Base-by-base conservation (phyloP, 2,888 invertebrate genomes). In the Bugula neritina region DNA sequence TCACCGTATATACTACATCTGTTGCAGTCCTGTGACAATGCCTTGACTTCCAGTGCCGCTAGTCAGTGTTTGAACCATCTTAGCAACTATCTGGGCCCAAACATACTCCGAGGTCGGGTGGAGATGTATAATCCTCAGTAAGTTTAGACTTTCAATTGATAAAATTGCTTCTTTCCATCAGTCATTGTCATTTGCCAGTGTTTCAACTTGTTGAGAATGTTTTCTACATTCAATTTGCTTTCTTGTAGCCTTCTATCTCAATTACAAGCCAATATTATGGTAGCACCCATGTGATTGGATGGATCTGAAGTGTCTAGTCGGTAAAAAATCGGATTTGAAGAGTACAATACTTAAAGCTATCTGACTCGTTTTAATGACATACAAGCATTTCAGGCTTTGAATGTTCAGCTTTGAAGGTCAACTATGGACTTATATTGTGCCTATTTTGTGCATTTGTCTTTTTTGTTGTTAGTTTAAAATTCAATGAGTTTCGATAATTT, bases 81-180 rank as follows among this genome's bases (percentile, higher is more conserved):
- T 35, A 81, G 84, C 54, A 76, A 80, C n/a, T 80, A 85, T 72
- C 77, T 87, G 5, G 87, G 87, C 1, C 85, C 86, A 2, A 84
- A 82, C 71, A 87, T 87, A 73, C 78, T 87, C 27, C 77, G 85
- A 71, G 86, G 86, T 1, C 79, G 87, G 74, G 83, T 87, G 27
- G 86, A 87, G 77, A 83, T 84, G 73, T 63, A 63, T 31, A 31
- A 63, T 31, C 27, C 5, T 31, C 13, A 31, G 63, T 63, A 27
- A 63, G 63, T 63, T 55, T 25, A 17, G 10, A 52, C 52, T 52
- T 52, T 13, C 52, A 13, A 52, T 52, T 52, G 52, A 52, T 52
- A 52, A 52, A 52, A 13, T 21, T 52, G 21, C 21, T 21, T 52
- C 52, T 13, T 13, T 52, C 10, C 10, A 52, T 52, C 21, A 21